A percentile compares a stretch with the other conserved stretches of the same genome.
Evolutionary conservation across 2,113 vertebrate genomes (phyloP).

Genomic region (Pachypanchax playfairii): DNA sequence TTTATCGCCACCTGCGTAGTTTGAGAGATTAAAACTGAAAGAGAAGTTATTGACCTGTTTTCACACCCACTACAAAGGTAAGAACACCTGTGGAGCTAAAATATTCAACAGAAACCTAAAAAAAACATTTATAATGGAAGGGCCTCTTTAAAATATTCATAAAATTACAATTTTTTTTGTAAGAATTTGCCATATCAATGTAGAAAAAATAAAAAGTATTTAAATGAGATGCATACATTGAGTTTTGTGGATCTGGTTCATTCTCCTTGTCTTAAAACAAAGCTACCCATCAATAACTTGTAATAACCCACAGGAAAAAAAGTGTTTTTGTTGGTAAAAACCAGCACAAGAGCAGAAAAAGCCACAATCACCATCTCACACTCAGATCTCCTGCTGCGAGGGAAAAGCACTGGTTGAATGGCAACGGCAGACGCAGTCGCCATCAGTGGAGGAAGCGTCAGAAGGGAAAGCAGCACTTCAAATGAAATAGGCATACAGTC

Average conservation of each 20-base stretch:
- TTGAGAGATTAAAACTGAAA: too few species aligned
- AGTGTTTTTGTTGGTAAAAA: slow-evolving; percentile 50
- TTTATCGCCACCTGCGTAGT: too few species aligned
- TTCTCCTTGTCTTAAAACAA: slow-evolving; percentile 29
- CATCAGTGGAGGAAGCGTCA: slow-evolving; percentile 76
- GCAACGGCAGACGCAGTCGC: slow-evolving; percentile 62
- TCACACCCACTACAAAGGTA: too few species aligned
- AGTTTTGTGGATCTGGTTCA: slow-evolving; percentile 13
- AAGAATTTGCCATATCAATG: too few species aligned
- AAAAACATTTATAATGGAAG: too few species aligned
- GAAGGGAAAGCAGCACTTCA: slow-evolving; percentile 76
- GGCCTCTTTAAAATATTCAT: too few species aligned
- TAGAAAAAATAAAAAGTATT: too few species aligned
- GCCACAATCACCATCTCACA: slow-evolving; percentile 23
- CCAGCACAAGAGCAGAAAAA: slow-evolving; percentile 36
- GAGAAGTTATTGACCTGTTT: too few species aligned
- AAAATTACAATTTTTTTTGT: too few species aligned
- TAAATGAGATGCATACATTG: too few species aligned
- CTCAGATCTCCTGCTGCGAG: slow-evolving; percentile 59
- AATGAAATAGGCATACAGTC: slow-evolving; percentile 77
- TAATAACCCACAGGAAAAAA: slow-evolving; percentile 48
- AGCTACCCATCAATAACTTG: slow-evolving; percentile 50
- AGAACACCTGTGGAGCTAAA: too few species aligned
- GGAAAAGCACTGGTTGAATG: slow-evolving; percentile 52
- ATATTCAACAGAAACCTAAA: too few species aligned